Percentiles rank a stretch among this genome's conserved stretches.
Conservation (phyloP, 2,797 vertebrate genomes). For the Chelonia mydas region DNA sequence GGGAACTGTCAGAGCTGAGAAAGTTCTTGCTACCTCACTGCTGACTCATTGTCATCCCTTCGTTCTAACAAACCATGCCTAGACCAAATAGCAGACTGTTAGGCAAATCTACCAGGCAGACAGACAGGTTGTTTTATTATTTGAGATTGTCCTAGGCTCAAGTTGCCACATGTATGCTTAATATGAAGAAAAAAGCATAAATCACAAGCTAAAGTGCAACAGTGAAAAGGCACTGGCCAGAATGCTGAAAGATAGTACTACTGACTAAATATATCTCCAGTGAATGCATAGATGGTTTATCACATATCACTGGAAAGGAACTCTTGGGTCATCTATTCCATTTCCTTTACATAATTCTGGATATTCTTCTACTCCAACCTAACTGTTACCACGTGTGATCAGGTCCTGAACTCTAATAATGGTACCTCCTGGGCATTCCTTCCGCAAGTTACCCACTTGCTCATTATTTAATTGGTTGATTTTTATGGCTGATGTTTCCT, state of each 20-base stretch:
- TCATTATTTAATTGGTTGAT: neutral
- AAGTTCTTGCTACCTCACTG: neutral
- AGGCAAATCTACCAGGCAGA: neutral
- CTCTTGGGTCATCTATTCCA: neutral
- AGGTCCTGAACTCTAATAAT: neutral
- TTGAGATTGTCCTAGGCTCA: neutral
- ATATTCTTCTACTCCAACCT: neutral
- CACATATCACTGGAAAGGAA: neutral
- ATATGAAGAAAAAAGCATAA: neutral
- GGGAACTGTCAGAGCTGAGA: neutral
- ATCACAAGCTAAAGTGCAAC: accelerated
- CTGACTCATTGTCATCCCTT: neutral
- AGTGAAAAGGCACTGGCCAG: accelerated
- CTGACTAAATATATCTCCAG: neutral
- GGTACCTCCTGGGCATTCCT: neutral
- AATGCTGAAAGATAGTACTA: neutral
- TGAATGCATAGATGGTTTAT: neutral
- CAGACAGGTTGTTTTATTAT: neutral
- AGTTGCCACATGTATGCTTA: neutral
- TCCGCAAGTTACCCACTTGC: neutral
- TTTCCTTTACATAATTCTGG: neutral
- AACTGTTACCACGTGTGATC: neutral
- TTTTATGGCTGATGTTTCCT: neutral
- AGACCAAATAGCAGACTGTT: neutral
- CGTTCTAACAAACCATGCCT: neutral